These are phyloP conservation scores for Lithobates sylvaticus DNA, from an alignment of 2,797 vertebrate species.

Conservation along the genomic window DNA sequence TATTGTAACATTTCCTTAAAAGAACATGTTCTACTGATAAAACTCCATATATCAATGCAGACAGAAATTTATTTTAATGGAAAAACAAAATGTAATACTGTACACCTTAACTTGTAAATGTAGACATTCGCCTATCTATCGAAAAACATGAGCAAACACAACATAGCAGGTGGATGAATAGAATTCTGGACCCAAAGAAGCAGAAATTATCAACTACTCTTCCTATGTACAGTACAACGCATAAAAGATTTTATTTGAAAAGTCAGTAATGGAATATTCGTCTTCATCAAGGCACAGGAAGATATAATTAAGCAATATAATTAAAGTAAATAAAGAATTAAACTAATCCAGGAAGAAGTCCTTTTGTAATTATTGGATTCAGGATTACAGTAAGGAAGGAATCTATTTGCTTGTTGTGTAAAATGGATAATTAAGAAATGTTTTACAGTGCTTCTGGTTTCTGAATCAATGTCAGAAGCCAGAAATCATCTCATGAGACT, in stretches of 20 bases:
- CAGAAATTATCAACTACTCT: not conserved
- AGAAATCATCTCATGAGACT: not conserved
- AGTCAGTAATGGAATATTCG: not conserved
- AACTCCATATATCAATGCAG: no score
- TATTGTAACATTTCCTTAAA: no score
- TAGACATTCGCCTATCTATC: not conserved
- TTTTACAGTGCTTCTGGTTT: not conserved
- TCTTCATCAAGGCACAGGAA: not conserved
- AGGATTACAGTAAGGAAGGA: slow-evolving; percentile 35
- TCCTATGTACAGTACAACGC: not conserved
- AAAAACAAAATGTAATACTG: no score
- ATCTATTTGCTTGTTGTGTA: slow-evolving; percentile 37
- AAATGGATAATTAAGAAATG: slow-evolving; percentile 15
- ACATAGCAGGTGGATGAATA: not conserved
- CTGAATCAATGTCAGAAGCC: slow-evolving; percentile 2
- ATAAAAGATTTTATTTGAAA: not conserved
- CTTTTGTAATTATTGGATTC: slow-evolving; percentile 36
- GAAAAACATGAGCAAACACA: not conserved
- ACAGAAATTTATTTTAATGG: no score
- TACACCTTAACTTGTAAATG: no score
- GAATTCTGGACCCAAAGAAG: not conserved
- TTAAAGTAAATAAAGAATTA: slow-evolving; percentile 43
- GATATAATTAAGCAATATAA: not conserved
- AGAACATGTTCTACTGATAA: no score
- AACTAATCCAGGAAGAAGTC: slow-evolving; percentile 17